These are phyloP conservation scores for Rutilus rutilus DNA, from an alignment of 2,113 vertebrate species.

Conservation along the genomic window DNA sequence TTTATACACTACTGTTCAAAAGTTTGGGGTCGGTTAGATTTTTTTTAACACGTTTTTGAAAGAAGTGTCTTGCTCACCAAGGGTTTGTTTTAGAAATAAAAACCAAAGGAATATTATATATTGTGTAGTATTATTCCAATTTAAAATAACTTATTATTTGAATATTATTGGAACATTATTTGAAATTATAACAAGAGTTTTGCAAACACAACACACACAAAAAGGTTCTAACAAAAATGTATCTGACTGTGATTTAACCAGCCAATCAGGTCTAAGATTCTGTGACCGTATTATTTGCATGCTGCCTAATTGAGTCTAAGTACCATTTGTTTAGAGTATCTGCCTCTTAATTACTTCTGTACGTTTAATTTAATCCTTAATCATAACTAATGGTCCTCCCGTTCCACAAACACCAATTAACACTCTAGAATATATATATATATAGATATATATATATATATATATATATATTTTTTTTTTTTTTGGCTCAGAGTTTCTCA, in stretches of 20 bases:
- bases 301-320: background rate
- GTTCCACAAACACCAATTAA: too few species aligned
- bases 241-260: background rate
- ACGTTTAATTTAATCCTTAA: background rate
- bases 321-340: background rate
- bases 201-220: too few species aligned
- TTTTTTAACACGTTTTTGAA: background rate
- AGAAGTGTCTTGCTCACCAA: background rate
- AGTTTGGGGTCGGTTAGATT: background rate
- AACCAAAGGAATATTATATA: background rate
- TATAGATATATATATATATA: too few species aligned
- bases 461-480: too few species aligned
- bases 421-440: too few species aligned
- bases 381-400: background rate
- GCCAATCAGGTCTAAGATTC: background rate
- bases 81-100: background rate
- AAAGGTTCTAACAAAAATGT: too few species aligned
- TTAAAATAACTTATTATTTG: background rate
- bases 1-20: background rate
- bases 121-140: background rate
- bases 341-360: background rate
- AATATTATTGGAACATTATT: background rate
- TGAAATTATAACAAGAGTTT: too few species aligned
- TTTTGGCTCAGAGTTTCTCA: background rate
- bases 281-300: background rate